Conservation (phyloP, 2,797 vertebrate species). For the Phrynocephalus forsythii region DNA sequence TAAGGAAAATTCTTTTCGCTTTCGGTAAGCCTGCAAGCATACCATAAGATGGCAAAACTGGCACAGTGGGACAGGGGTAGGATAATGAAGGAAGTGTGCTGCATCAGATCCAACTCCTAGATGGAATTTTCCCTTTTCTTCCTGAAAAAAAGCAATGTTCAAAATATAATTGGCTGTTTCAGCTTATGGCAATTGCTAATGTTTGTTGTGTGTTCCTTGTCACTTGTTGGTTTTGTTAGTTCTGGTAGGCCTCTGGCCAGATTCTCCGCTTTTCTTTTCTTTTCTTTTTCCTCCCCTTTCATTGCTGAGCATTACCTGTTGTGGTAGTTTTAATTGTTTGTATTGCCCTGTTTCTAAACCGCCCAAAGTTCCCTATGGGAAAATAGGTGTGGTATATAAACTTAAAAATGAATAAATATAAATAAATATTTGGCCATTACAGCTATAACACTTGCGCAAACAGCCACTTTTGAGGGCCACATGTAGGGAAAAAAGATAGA, state of each 20-base stretch:
- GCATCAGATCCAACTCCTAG: constrained; percentile 42
- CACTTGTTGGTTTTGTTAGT: too few relatives aligned
- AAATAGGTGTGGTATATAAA: too few relatives aligned
- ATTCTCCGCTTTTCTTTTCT: too few relatives aligned
- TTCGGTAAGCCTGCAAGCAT: not conserved
- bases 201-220: too few relatives aligned
- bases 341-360: too few relatives aligned
- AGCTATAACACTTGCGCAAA: constrained; percentile 18
- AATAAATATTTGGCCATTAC: constrained; percentile 1
- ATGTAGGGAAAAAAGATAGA: not conserved
- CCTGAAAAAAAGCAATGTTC: constrained; percentile 2
- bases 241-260: too few relatives aligned
- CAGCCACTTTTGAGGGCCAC: not conserved
- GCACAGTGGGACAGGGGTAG: not conserved
- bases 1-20: constrained; percentile 21
- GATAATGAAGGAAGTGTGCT: constrained; percentile 18
- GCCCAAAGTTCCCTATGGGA: too few relatives aligned
- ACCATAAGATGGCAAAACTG: constrained; percentile 9
- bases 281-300: too few relatives aligned
- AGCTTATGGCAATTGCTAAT: not conserved
- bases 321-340: too few relatives aligned
- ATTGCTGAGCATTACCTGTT: too few relatives aligned
- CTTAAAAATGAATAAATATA: too few relatives aligned
- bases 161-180: not conserved
- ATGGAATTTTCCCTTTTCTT: not conserved